Evolutionary conservation across 2,888 invertebrate genomes (phyloP).

Genomic region (Melangyna quadrimaculata): DNA sequence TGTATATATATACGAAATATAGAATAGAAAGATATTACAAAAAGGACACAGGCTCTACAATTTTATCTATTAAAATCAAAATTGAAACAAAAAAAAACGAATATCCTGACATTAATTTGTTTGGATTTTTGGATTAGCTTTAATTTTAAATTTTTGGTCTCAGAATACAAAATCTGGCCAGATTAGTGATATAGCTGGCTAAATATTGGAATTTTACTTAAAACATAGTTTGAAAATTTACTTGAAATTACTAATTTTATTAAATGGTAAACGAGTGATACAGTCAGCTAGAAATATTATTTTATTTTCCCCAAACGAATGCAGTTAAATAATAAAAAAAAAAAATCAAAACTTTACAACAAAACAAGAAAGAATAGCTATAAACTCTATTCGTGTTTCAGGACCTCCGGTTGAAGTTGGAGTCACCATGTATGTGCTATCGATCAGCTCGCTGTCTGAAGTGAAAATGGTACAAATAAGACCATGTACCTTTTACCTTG

Average conservation of each 20-base stretch:
- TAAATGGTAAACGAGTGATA: background rate
- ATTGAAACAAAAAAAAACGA: slow-evolving; percentile 4
- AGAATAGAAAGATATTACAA: background rate
- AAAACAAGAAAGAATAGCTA: slow-evolving; percentile 60
- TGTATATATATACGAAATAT: background rate
- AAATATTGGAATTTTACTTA: slow-evolving; percentile 16
- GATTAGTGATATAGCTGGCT: slow-evolving; percentile 13
- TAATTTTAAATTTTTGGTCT: slow-evolving; percentile 20
- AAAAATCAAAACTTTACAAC: slow-evolving; percentile 12
- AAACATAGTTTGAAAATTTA: background rate
- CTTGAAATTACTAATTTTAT: background rate
- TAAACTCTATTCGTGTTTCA: slow-evolving; percentile 84
- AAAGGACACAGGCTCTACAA: slow-evolving; percentile 9
- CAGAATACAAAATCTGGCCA: slow-evolving; percentile 32
- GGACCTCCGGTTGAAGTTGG: slow-evolving; percentile 98
- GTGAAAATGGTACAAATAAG: slow-evolving; percentile 94
- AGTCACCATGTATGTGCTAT: slow-evolving; percentile 98
- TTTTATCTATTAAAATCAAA: slow-evolving; percentile 11
- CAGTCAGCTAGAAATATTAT: slow-evolving; percentile 17
- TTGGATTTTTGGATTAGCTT: slow-evolving; percentile 4
- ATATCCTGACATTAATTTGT: slow-evolving; percentile 13
- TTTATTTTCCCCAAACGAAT: slow-evolving; percentile 19
- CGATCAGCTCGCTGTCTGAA: slow-evolving; percentile 99
- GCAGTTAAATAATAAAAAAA: slow-evolving; percentile 41
- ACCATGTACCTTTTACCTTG: slow-evolving; percentile 76